Percentiles rank a stretch among this genome's conserved stretches.
Evolutionary conservation across 2,888 invertebrate species (phyloP).

Genomic region (Nomada ruficornis): DNA sequence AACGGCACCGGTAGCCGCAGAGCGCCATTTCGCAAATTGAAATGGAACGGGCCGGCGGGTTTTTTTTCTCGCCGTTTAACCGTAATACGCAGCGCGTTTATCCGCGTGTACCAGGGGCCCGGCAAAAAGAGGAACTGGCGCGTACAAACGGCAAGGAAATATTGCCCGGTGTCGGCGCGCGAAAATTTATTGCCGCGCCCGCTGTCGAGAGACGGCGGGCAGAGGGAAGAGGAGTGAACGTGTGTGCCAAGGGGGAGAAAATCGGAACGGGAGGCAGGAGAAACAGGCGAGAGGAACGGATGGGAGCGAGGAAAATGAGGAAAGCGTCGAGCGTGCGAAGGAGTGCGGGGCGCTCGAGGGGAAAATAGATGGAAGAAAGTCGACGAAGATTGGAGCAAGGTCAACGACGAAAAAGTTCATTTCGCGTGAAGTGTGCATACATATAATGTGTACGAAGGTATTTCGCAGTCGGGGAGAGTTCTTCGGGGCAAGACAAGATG

Average conservation of each 20-base stretch:
- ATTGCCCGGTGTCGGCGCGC: slow-evolving; percentile 77
- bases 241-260: not conserved
- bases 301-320: not conserved
- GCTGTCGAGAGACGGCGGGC: slow-evolving; percentile 50
- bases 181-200: slow-evolving; percentile 76
- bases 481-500: no score
- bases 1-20: slow-evolving; percentile 39
- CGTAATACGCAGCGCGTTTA: slow-evolving; percentile 75
- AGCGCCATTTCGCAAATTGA: slow-evolving; percentile 74
- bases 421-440: no score
- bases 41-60: slow-evolving; percentile 64
- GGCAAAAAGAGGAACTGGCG: slow-evolving; percentile 74
- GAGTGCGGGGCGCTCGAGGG: not conserved
- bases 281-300: not conserved
- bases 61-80: slow-evolving; percentile 67
- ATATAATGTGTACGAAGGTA: no score
- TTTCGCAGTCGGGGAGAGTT: no score
- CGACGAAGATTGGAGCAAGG: no score
- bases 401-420: no score
- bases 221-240: slow-evolving; percentile 1
- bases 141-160: slow-evolving; percentile 78
- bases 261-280: not conserved
- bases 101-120: slow-evolving; percentile 69
- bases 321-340: not conserved
- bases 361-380: no score